Base-by-base conservation (phyloP, 2,797 vertebrate species). In the Catostomus latipinnis region DNA sequence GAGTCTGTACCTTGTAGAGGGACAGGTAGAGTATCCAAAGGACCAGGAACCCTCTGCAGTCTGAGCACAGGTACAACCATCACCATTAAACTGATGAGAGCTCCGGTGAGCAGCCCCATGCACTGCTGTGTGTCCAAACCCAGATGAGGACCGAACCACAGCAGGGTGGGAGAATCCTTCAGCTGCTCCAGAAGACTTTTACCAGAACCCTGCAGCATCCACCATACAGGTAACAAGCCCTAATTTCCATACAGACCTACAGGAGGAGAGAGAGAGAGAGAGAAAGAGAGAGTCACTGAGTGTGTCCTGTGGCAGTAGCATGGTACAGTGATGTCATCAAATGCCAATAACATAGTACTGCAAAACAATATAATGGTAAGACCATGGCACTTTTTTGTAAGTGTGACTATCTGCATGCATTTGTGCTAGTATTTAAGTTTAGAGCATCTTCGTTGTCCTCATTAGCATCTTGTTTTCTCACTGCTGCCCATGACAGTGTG, bases 241-340 rank as follows among this genome's bases (percentile, higher is more conserved):
- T 97, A 94, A 0, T 94, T 92, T 18, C 96, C 96, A 82, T 97
- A 98, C 0, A 98, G 95, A 80, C 97, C 96, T 97, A 80, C n/a
- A 7, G 70, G 2, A 34, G 22, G 16, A 43, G 13, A 57, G 46
- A 62, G 56, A 12, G 6, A 6, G 22, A 34, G 22, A 54, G 16
- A 43, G 13, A 57, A 16, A 62, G 56, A 12, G 6, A 6, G 22
- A 34, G 22, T 34, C 22, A 22, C 10, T 12, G 18, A 34, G 22
- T 62, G 10, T 12, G 1, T 50, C 2, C 8, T 50, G 49, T 8
- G 49, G 49, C 22, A 34, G 22, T 34, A 34, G 22, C 22, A 34
- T 34, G 22, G 22, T 34, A 34, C 22, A 34, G 10, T 53, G 52
- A 53, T 53, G 52, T 10, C 9, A 53, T 53, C 52, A 53, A 3